Conservation (phyloP, 1,140 invertebrate species). For the Anastrepha ludens region DNA sequence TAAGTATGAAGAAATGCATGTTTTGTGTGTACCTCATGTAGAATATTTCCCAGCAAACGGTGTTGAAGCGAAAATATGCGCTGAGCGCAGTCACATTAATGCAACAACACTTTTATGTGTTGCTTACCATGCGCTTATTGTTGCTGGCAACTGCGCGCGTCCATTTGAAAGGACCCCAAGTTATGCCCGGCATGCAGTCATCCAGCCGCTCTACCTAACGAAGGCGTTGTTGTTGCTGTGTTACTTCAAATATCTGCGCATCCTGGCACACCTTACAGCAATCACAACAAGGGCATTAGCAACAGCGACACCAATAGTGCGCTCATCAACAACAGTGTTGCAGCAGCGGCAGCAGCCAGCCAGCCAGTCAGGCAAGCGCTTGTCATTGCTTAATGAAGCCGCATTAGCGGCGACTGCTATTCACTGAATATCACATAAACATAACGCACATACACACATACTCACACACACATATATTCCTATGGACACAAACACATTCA, state of each 20-base stretch:
- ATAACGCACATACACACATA: neutral
- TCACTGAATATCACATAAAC: slow-evolving; percentile 36
- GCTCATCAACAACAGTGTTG: neutral
- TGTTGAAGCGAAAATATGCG: slow-evolving; percentile 48
- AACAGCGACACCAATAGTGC: slow-evolving; percentile 3
- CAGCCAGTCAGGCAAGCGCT: neutral
- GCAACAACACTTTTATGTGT: neutral
- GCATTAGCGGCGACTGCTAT: slow-evolving; percentile 20
- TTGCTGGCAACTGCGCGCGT: neutral
- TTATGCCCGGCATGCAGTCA: slow-evolving; percentile 28
- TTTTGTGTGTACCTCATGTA: neutral
- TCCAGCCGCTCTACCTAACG: neutral
- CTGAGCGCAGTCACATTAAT: slow-evolving; percentile 26
- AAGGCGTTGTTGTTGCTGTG: neutral
- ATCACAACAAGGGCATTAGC: neutral
- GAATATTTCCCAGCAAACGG: neutral
- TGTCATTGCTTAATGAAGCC: slow-evolving; percentile 49
- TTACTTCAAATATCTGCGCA: slow-evolving; percentile 34
- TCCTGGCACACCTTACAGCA: slow-evolving; percentile 8
- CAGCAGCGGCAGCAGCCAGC: neutral
- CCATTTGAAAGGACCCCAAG: slow-evolving; percentile 33
- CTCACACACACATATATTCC: too few species aligned
- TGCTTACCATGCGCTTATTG: neutral
- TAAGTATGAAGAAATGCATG: neutral
- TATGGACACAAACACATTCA: neutral